Percentiles rank a stretch among this genome's conserved stretches.
These are phyloP conservation scores for Haliclystus octoradiatus DNA, from an alignment of 30 jellyfish, hydroid and myxozoan species.

Conservation along the genomic window DNA sequence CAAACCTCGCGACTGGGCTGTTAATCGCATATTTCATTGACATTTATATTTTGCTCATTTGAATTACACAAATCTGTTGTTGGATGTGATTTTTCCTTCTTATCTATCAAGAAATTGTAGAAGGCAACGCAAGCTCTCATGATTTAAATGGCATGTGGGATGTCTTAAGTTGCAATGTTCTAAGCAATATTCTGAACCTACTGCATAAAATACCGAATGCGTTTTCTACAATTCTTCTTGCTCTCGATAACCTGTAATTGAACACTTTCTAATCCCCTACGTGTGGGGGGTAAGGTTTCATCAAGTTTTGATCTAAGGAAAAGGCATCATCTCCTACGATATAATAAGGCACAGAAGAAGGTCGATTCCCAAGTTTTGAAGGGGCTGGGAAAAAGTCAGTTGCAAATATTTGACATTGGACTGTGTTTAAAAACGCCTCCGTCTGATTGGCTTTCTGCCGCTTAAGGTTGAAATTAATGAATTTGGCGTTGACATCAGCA, in stretches of 20 bases:
- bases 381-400: not conserved
- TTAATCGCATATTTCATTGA: no score
- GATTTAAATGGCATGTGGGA: constrained; percentile 14
- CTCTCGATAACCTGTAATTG: constrained; percentile 3
- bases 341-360: not conserved
- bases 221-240: constrained; percentile 15
- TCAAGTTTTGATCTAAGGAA: not conserved
- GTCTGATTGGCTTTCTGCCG: constrained; percentile 40
- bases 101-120: constrained; percentile 20
- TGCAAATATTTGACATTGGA: not conserved
- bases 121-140: constrained; percentile 23
- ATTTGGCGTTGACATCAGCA: constrained; percentile 22
- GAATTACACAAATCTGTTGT: no score
- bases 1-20: no score
- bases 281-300: no score
- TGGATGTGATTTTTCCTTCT: no score
- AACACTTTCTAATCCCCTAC: not conserved
- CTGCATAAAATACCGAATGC: constrained; percentile 12
- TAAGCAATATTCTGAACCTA: constrained; percentile 6
- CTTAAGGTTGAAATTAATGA: constrained; percentile 13
- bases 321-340: not conserved
- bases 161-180: constrained; percentile 14
- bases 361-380: not conserved
- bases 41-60: no score
- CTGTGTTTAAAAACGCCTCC: constrained; percentile 25